Evolutionary conservation across 2,113 vertebrate genomes (phyloP).

Genomic region (Anarrhichthys ocellatus): DNA sequence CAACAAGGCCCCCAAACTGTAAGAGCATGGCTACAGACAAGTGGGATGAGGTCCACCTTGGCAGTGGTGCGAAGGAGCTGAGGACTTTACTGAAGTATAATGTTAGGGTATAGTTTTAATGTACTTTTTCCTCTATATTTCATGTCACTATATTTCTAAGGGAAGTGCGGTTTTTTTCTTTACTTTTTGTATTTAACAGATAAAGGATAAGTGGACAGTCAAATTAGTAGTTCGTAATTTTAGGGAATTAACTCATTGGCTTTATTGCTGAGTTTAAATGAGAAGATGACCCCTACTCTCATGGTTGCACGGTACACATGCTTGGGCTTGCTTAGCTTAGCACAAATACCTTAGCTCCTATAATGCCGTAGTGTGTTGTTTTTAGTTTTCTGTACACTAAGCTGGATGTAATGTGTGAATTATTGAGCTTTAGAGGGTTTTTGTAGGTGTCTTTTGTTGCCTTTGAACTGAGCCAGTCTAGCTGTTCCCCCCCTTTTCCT

Average conservation of each 20-base stretch:
- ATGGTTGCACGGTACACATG: neutral
- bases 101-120: neutral
- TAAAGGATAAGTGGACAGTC: neutral
- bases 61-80: neutral
- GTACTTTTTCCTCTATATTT: neutral
- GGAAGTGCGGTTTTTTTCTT: neutral
- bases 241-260: neutral
- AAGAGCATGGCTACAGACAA: neutral
- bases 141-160: neutral
- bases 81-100: neutral
- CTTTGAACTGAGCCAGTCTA: neutral
- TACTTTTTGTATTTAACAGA: neutral
- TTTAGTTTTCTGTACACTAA: neutral
- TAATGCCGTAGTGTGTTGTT: neutral
- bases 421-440: neutral
- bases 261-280: neutral
- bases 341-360: neutral
- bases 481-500: neutral
- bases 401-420: neutral
- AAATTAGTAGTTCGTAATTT: neutral
- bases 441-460: neutral
- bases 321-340: neutral
- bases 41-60: neutral
- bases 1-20: conserved; percentile 3
- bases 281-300: neutral